A percentile compares a stretch with the other conserved stretches of the same genome.
Conservation (phyloP, 2,797 vertebrate genomes). For the Malurus leucopterus region DNA sequence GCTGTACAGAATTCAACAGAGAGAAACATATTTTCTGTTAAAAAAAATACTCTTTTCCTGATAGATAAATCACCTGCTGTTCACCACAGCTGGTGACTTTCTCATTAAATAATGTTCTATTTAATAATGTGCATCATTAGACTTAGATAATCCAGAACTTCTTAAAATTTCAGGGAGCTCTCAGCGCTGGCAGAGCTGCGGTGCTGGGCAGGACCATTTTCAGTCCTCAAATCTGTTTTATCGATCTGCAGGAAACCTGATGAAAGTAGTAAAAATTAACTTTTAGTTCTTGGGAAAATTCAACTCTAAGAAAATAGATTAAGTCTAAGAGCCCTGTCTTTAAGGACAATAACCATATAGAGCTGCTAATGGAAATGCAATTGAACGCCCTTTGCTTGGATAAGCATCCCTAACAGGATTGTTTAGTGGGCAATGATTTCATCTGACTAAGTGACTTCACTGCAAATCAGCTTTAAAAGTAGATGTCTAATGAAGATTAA, state of each 20-base stretch:
- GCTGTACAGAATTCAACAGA: background rate
- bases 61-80: background rate
- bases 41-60: background rate
- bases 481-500: slow-evolving; percentile 5
- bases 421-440: slow-evolving; percentile 22
- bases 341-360: slow-evolving; percentile 30
- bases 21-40: background rate
- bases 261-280: background rate
- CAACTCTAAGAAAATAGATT: background rate
- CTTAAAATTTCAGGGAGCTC: background rate
- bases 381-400: slow-evolving; percentile 24
- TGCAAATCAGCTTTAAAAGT: background rate
- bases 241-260: background rate
- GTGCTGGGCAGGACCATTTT: background rate
- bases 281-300: slow-evolving; percentile 4
- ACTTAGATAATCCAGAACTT: background rate
- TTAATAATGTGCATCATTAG: background rate
- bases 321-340: background rate
- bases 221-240: background rate
- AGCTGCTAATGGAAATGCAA: slow-evolving; percentile 30
- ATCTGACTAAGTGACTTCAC: slow-evolving; percentile 8
- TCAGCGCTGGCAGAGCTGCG: background rate
- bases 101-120: background rate
- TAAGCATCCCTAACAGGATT: slow-evolving; percentile 20
- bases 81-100: background rate